Percentiles rank a stretch among this genome's conserved stretches.
These are phyloP conservation scores for Myanophis thanlyinensis DNA, from an alignment of 2,113 vertebrate genomes.

Conservation along the genomic window DNA sequence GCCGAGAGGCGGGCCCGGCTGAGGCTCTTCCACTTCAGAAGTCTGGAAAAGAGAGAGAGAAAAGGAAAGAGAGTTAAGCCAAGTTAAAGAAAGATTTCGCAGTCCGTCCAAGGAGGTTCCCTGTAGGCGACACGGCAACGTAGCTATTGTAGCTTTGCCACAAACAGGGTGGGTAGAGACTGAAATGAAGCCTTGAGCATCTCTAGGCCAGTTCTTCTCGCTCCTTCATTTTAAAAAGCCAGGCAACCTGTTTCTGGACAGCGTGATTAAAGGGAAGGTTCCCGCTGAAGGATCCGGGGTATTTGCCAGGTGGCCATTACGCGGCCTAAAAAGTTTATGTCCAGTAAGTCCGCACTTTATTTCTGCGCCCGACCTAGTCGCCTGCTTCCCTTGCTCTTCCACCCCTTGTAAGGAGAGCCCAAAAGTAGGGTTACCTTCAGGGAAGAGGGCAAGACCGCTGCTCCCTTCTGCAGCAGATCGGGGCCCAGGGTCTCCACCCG, in stretches of 20 bases:
- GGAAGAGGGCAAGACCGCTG: constrained; percentile 20
- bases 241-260: neutral
- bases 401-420: neutral
- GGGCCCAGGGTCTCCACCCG: neutral
- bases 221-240: neutral
- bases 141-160: too few species aligned
- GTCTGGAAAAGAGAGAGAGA: constrained; percentile 16
- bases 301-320: neutral
- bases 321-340: neutral
- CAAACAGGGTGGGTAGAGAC: too few species aligned
- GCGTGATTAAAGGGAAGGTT: neutral
- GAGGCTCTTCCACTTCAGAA: neutral
- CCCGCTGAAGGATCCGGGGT: neutral
- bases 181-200: neutral
- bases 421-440: constrained; percentile 56
- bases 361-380: neutral
- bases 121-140: neutral
- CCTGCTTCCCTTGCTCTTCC: neutral
- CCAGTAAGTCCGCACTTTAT: neutral
- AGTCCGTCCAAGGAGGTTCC: neutral
- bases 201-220: neutral
- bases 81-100: neutral
- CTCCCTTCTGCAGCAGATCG: constrained; percentile 63
- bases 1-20: neutral
- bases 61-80: neutral